Evolutionary conservation across 1,140 invertebrate genomes (phyloP).

Genomic region (Atopsyche davidsoni): DNA sequence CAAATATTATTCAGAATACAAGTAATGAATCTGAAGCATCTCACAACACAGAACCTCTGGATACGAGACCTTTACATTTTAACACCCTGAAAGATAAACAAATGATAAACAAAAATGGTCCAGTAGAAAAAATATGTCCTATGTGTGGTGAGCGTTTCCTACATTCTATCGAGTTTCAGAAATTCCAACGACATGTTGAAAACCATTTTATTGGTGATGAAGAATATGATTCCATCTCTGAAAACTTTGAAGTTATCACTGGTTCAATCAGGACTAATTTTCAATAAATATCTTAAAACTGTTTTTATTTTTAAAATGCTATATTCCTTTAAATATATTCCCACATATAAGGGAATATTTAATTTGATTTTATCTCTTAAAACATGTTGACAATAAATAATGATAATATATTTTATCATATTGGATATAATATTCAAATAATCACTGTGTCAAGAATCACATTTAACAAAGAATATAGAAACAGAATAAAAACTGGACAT

Average conservation of each 20-base stretch:
- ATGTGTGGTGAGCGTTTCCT: constrained; percentile 48
- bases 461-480: too few relatives aligned
- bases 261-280: constrained; percentile 25
- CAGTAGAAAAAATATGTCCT: constrained; percentile 47
- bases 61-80: neutral
- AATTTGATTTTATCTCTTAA: too few relatives aligned
- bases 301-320: constrained; percentile 11
- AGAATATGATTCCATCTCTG: constrained; percentile 40
- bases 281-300: constrained; percentile 13
- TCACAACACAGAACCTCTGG: too few relatives aligned
- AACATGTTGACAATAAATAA: too few relatives aligned
- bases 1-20: neutral
- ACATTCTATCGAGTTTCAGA: constrained; percentile 40
- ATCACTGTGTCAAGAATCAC: too few relatives aligned
- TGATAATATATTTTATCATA: too few relatives aligned
- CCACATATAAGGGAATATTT: too few relatives aligned
- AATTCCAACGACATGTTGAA: constrained; percentile 51
- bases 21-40: too few relatives aligned
- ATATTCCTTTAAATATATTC: constrained; percentile 5
- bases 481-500: too few relatives aligned
- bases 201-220: constrained; percentile 48
- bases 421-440: too few relatives aligned
- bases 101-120: constrained; percentile 1
- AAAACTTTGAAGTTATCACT: constrained; percentile 39
- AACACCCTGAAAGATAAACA: neutral